Conservation (phyloP, 2,113 vertebrate species). For the Ramphastos sulfuratus region DNA sequence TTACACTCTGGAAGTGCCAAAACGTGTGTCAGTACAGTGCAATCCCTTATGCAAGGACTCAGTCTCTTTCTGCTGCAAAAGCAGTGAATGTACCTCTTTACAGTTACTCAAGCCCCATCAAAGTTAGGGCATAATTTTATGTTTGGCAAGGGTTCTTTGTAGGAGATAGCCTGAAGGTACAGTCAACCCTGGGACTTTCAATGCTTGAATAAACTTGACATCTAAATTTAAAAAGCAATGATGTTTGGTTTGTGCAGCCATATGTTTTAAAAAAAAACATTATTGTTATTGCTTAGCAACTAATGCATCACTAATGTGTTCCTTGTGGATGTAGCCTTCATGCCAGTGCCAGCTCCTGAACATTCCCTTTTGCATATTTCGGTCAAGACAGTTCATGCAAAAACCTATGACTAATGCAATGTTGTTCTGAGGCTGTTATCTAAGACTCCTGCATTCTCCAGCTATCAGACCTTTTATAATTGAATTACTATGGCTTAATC, state of each 20-base stretch:
- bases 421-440: background rate
- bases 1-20: background rate
- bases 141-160: background rate
- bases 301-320: background rate
- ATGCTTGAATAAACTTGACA: background rate
- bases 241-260: background rate
- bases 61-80: background rate
- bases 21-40: background rate
- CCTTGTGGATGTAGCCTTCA: background rate
- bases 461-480: background rate
- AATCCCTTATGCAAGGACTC: background rate
- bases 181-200: background rate
- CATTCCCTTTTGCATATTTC: background rate
- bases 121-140: background rate
- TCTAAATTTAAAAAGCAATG: background rate
- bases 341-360: background rate
- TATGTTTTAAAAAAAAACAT: background rate
- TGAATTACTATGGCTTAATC: background rate
- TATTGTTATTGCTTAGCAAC: background rate
- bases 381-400: background rate
- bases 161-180: background rate
- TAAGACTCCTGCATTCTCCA: background rate
- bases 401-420: background rate
- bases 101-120: background rate
- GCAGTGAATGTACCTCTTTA: background rate